Evolutionary conservation across 2,113 vertebrate species (phyloP), one percentile per base, ranked within the genome.

Genomic region (Ailuropoda melanoleuca): DNA sequence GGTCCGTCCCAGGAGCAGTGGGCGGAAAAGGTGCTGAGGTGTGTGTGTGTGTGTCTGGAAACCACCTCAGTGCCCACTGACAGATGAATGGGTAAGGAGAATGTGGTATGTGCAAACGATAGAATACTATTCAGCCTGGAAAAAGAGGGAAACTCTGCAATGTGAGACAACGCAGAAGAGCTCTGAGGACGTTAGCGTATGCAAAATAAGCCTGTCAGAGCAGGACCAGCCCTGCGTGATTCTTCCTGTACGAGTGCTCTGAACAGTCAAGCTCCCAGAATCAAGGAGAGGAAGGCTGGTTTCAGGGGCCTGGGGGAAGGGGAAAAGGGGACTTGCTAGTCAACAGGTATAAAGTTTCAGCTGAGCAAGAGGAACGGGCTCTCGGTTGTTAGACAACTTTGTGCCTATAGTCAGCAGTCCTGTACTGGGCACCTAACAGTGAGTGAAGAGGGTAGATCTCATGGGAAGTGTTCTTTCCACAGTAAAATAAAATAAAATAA

Each of bases 101-200:
- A 17, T 3, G n/a, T 3, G 39, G 9, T 29, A 2, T 10, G 29
- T 21, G 1, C 23, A 11, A 0, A 6, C 29, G 68, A 18, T 0
- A 39, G 39, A 81, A 23, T 48, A 50, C 4, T 6, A 39, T 8
- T 48, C 4, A 19, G n/a, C 4, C 70, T 50, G 37, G 43, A 37
- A 78, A 80, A 92, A 34, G 31, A 24, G 46, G 88, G 21, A 6
- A 18, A 46, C 43, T 31, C 19, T 70, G 29, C 43, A 48, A 7
- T 23, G 1, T 55, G 58, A 0, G 0, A 23, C 53, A 72, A 6
- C 14, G 10, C 0, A 2, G 19, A 8, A 24, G 37, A 19, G 55
- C 60, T 64, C 2, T 24, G 78, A 80, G 46, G 85, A 31, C 6
- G 1, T 29, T 21, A 37, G 26, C 15, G 53, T 39, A 31, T 0